Conservation (phyloP, 2,113 vertebrate genomes). For the Potamarius usumacintae region DNA sequence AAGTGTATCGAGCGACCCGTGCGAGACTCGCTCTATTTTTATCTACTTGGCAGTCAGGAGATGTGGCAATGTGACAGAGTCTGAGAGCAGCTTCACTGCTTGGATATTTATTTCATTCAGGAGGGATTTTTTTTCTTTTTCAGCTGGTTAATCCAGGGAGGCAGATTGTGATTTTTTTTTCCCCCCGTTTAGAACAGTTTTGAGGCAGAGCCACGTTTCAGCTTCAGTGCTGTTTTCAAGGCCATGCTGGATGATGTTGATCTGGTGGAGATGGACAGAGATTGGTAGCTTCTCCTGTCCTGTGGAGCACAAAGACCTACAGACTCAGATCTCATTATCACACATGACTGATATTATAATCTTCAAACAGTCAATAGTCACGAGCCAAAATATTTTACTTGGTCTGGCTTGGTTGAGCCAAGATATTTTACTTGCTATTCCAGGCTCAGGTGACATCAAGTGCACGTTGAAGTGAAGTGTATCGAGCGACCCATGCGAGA, state of each 20-base stretch:
- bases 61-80: neutral
- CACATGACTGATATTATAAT: neutral
- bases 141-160: neutral
- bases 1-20: neutral
- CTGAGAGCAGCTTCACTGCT: conserved; percentile 9
- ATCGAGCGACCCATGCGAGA: neutral
- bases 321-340: neutral
- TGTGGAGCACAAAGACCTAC: neutral
- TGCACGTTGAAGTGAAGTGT: neutral
- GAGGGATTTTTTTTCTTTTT: neutral
- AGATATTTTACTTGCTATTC: neutral
- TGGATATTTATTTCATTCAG: conserved; percentile 8
- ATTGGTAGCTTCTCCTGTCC: neutral
- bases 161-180: neutral
- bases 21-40: neutral
- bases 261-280: neutral
- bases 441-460: neutral
- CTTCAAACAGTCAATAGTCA: neutral
- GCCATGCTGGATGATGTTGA: neutral
- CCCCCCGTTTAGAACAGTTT: no score
- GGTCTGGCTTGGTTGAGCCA: neutral
- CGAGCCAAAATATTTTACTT: neutral
- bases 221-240: neutral
- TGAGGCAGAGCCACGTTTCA: neutral
- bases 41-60: conserved; percentile 25